A percentile compares a stretch with the other conserved stretches of the same genome.
phyloP scores from a whole-genome alignment of 2,113 vertebrate species.

The Tamias sibiricus region DNA sequence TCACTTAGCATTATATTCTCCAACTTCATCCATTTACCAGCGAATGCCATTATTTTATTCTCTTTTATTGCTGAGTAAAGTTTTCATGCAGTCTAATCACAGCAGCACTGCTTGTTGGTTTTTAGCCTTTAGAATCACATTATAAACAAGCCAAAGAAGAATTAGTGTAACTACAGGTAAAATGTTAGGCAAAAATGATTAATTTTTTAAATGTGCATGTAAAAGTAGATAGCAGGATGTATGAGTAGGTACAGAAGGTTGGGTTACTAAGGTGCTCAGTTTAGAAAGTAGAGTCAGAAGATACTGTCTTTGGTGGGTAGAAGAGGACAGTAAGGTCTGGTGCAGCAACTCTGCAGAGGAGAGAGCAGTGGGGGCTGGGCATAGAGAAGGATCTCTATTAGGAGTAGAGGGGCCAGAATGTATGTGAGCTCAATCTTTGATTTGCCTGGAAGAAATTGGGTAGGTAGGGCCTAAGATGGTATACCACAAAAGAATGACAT shows the following conservation, averaged over 20 bases:
- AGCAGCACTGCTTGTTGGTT: not conserved
- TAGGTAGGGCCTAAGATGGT: not conserved
- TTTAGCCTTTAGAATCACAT: not conserved
- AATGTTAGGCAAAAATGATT: not conserved
- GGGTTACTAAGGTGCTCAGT: not conserved
- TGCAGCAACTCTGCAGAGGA: not conserved
- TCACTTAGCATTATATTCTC: too few species aligned
- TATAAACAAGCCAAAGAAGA: not conserved
- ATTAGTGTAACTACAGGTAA: not conserved
- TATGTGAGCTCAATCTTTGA: not conserved
- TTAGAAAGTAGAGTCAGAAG: not conserved
- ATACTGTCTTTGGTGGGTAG: not conserved
- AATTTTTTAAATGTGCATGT: not conserved
- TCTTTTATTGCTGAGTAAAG: too few species aligned
- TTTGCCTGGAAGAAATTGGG: not conserved
- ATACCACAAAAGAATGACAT: not conserved
- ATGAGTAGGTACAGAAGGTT: not conserved
- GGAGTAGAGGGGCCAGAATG: not conserved
- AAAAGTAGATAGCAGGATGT: not conserved
- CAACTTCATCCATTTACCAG: too few species aligned
- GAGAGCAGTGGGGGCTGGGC: not conserved
- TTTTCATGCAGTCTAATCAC: not conserved
- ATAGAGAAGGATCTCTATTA: not conserved
- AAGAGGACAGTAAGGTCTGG: not conserved
- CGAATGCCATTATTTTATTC: too few species aligned